Conservation (phyloP, 37 sponge, comb jelly and placozoan genomes). For the Beroe forskalii region DNA sequence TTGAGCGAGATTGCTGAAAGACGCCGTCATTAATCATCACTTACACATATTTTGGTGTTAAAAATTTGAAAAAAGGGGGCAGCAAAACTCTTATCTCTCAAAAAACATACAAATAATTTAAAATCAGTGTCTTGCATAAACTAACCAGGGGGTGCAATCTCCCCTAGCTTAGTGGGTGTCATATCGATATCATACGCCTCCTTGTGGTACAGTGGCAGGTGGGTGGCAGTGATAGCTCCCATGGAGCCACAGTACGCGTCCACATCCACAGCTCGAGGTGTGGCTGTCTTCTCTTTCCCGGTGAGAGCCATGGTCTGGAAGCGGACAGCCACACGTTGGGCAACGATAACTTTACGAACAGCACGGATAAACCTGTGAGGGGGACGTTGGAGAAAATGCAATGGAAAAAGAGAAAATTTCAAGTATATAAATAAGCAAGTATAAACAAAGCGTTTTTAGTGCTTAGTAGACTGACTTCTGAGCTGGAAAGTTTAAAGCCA, state of each 20-base stretch:
- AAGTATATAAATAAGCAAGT: too few relatives aligned
- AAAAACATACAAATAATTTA: too few relatives aligned
- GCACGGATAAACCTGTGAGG: slow-evolving; percentile 53
- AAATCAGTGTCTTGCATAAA: too few relatives aligned
- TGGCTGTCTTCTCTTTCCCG: neutral
- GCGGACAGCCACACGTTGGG: slow-evolving; percentile 31
- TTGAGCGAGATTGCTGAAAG: slow-evolving; percentile 6
- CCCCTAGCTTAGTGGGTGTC: slow-evolving; percentile 30
- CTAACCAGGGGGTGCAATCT: slow-evolving; percentile 4
- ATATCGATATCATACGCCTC: slow-evolving; percentile 42
- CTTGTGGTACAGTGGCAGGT: slow-evolving; percentile 49
- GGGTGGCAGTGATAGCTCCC: slow-evolving; percentile 14
- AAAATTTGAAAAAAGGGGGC: too few relatives aligned
- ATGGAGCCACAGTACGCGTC: neutral
- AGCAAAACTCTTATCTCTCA: neutral
- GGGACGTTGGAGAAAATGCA: too few relatives aligned
- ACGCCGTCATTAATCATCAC: neutral
- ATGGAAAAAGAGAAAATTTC: too few relatives aligned
- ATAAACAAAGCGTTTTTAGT: too few relatives aligned
- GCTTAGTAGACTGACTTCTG: too few relatives aligned
- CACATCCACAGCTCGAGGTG: neutral
- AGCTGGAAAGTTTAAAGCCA: too few relatives aligned
- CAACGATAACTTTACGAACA: slow-evolving; percentile 41
- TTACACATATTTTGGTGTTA: too few relatives aligned
- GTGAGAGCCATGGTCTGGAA: neutral